phyloP scores from a whole-genome alignment of 2,888 invertebrate species.

The Coelopa pilipes region DNA sequence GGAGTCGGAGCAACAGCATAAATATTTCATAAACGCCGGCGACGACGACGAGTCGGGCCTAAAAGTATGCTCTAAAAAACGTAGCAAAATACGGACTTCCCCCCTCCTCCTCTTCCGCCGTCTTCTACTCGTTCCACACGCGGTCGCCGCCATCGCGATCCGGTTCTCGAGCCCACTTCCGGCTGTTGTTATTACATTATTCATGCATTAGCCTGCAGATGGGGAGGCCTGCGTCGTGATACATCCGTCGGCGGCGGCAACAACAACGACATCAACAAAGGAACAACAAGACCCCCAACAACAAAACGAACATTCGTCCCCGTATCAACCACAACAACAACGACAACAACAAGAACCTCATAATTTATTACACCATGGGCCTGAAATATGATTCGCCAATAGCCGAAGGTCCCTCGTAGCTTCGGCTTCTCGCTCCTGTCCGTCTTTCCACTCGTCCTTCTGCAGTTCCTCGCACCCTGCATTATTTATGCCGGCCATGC shows the following conservation, averaged over 20 bases:
- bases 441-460: neutral
- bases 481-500: neutral
- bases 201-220: slow-evolving; percentile 13
- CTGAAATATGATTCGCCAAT: neutral
- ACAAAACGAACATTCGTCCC: neutral
- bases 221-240: neutral
- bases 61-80: too few relatives aligned
- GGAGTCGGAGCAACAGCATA: neutral
- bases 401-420: slow-evolving; percentile 3
- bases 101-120: too few relatives aligned
- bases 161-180: neutral
- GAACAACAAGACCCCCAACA: neutral
- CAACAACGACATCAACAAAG: neutral
- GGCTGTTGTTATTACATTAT: slow-evolving; percentile 7
- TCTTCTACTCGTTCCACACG: too few relatives aligned
- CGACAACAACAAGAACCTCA: neutral
- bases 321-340: neutral
- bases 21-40: too few relatives aligned
- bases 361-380: slow-evolving; percentile 15
- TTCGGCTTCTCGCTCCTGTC: neutral
- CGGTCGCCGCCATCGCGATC: neutral
- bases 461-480: neutral
- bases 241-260: neutral
- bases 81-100: too few relatives aligned
- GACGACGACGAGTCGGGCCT: too few relatives aligned